phyloP scores from a whole-genome alignment of 2,888 invertebrate species.

The Pristionchus fissidentatus region DNA sequence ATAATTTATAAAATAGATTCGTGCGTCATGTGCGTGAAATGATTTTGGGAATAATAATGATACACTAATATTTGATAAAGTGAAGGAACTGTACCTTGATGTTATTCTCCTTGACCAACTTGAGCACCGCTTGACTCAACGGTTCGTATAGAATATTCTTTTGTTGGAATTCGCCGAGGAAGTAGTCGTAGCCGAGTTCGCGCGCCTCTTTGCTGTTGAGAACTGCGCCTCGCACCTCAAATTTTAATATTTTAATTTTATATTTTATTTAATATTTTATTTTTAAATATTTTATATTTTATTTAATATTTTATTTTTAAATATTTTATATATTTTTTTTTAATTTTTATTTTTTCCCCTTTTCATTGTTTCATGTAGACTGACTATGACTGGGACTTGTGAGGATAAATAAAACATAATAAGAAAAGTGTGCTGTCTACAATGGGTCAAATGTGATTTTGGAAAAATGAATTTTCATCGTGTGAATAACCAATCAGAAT shows the following conservation, averaged over 20 bases:
- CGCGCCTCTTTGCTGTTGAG: slow-evolving; percentile 68
- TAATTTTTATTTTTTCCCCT: neutral
- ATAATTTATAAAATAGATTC: no score
- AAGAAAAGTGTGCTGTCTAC: no score
- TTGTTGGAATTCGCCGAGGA: slow-evolving; percentile 67
- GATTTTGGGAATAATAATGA: no score
- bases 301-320: neutral
- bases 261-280: no score
- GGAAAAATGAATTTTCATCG: no score
- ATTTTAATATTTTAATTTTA: no score
- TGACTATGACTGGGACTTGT: no score
- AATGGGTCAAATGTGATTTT: no score
- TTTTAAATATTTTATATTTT: neutral
- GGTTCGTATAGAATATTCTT: slow-evolving; percentile 75
- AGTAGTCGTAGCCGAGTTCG: slow-evolving; percentile 69
- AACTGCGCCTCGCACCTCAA: slow-evolving; percentile 66
- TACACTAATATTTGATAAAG: neutral
- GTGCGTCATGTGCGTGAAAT: no score
- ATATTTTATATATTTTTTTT: neutral
- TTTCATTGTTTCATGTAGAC: no score
- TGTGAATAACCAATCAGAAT: no score
- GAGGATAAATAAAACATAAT: no score
- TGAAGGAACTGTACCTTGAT: slow-evolving; percentile 66
- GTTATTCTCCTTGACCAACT: slow-evolving; percentile 70
- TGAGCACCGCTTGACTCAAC: slow-evolving; percentile 68